These are phyloP conservation scores for Diadromus collaris DNA, from an alignment of 2,888 invertebrate species.

Conservation along the genomic window DNA sequence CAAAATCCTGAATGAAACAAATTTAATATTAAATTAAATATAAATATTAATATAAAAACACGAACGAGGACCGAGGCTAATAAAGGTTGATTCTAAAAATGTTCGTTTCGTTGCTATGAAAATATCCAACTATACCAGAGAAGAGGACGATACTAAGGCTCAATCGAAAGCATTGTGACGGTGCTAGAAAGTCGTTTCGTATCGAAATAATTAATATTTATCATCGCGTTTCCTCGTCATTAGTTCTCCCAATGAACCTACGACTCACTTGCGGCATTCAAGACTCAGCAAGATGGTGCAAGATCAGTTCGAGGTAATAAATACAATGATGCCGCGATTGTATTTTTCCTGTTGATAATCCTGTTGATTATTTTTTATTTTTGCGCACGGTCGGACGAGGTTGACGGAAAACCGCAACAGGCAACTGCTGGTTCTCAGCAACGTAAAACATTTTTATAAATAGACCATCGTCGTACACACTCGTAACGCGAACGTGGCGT, in stretches of 20 bases:
- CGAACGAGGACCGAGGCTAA: no score
- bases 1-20: neutral
- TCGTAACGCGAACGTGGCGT: slow-evolving; percentile 13
- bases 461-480: slow-evolving; percentile 33
- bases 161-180: slow-evolving; percentile 30
- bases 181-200: slow-evolving; percentile 11
- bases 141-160: slow-evolving; percentile 12
- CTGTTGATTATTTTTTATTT: neutral
- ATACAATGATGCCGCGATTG: neutral
- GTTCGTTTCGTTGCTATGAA: slow-evolving; percentile 50
- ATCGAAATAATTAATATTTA: slow-evolving; percentile 11
- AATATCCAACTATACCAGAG: slow-evolving; percentile 10
- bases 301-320: slow-evolving; percentile 53
- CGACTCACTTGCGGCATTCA: neutral
- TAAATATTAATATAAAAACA: neutral
- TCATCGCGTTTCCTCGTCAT: slow-evolving; percentile 27
- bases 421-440: neutral
- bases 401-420: neutral
- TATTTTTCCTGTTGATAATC: neutral
- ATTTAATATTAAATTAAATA: no score
- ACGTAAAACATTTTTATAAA: slow-evolving; percentile 30
- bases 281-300: slow-evolving; percentile 43
- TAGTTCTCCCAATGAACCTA: neutral
- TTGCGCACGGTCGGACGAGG: neutral
- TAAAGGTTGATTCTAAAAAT: slow-evolving; percentile 13